Evolutionary conservation across 30 jellyfish, hydroid and myxozoan genomes (phyloP).

Genomic region (Aurelia aurita): DNA sequence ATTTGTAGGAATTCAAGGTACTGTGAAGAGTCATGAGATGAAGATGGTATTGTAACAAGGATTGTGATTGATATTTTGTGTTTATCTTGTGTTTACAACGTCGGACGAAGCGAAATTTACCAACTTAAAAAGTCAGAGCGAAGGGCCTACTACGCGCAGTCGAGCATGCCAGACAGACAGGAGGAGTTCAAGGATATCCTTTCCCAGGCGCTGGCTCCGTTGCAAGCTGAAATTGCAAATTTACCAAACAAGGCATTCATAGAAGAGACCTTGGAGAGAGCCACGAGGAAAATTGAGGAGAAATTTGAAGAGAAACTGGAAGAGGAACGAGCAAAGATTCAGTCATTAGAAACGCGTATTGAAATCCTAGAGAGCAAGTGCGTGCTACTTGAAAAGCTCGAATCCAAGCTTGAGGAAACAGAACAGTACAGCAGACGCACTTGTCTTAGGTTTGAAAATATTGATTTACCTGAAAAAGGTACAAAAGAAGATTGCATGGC

Average conservation of each 20-base stretch:
- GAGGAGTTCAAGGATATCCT: conserved; percentile 12
- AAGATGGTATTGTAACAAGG: too few relatives aligned
- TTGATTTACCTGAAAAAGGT: conserved; percentile 16
- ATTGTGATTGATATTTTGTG: too few relatives aligned
- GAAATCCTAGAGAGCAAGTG: conserved; percentile 23
- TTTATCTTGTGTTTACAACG: too few relatives aligned
- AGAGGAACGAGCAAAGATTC: conserved; percentile 7
- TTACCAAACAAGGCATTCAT: conserved; percentile 22
- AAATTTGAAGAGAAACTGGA: conserved; percentile 27
- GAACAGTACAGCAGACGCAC: conserved; percentile 26
- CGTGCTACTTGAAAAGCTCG: conserved; percentile 5
- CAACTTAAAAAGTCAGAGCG: neutral
- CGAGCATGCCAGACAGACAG: conserved; percentile 18
- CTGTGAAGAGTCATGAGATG: too few relatives aligned
- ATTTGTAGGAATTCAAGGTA: too few relatives aligned
- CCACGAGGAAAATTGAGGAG: conserved; percentile 28
- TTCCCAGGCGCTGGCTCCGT: conserved; percentile 25
- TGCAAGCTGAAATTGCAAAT: conserved; percentile 30
- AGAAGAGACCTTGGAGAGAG: conserved; percentile 40
- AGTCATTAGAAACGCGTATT: conserved; percentile 11
- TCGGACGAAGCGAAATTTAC: too few relatives aligned
- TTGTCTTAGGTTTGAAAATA: conserved; percentile 8
- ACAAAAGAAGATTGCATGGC: conserved; percentile 9
- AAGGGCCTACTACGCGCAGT: too few relatives aligned
- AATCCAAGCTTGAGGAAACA: neutral